Conservation (phyloP, 2,888 invertebrate genomes). For the Ceriagrion tenellum region DNA sequence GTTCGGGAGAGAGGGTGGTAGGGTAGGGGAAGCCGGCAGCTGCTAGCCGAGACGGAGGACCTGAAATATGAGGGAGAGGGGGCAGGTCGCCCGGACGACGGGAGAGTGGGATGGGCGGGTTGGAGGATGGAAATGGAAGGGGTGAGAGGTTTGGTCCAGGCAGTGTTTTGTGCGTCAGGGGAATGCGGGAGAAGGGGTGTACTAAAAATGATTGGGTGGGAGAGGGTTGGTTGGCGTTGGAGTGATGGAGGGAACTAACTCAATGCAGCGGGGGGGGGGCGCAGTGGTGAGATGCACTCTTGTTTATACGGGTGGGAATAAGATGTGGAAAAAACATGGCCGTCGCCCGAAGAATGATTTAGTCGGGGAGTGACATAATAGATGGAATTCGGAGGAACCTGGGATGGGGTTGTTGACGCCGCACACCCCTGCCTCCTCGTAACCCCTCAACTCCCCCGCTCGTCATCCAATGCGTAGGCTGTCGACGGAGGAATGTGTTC, state of each 20-base stretch:
- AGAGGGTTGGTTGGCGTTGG: neutral
- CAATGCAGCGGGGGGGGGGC: neutral
- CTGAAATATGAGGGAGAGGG: too few relatives aligned
- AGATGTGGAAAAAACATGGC: neutral
- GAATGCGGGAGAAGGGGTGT: too few relatives aligned
- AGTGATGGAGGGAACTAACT: neutral
- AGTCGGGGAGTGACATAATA: neutral
- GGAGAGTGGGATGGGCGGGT: neutral
- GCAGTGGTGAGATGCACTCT: neutral
- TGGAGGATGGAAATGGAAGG: neutral
- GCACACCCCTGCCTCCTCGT: too few relatives aligned
- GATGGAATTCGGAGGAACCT: neutral
- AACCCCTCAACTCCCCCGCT: too few relatives aligned
- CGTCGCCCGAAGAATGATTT: neutral
- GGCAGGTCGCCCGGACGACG: neutral
- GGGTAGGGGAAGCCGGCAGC: too few relatives aligned
- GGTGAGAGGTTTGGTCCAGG: neutral
- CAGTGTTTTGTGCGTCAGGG: neutral
- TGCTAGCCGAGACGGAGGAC: too few relatives aligned
- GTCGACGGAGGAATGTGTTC: too few relatives aligned
- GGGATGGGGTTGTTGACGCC: neutral
- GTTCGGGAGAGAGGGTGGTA: too few relatives aligned
- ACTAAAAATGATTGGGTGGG: too few relatives aligned
- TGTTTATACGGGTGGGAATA: neutral
- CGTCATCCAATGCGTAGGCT: too few relatives aligned